A percentile compares a stretch with the other conserved stretches of the same genome.
phyloP scores from a whole-genome alignment of 2,888 invertebrate species.

The Orgyia antiqua region DNA sequence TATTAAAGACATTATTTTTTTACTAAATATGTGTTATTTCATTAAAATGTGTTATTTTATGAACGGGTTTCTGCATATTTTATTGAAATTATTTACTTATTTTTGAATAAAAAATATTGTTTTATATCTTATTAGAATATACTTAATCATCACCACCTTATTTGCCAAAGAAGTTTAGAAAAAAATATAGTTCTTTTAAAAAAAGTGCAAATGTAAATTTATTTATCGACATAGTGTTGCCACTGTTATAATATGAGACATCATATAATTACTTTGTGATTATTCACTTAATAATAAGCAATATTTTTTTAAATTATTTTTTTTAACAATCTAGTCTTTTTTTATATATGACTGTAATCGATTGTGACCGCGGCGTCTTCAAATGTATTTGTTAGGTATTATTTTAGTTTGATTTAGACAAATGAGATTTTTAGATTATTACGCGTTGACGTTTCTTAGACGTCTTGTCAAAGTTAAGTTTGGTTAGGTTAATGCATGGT shows the following conservation, averaged over 20 bases:
- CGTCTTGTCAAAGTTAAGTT: conserved; percentile 5
- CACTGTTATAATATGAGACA: conserved; percentile 17
- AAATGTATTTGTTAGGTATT: conserved; percentile 25
- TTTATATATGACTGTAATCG: conserved; percentile 54
- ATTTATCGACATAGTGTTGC: conserved; percentile 13
- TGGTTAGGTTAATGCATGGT: conserved; percentile 2
- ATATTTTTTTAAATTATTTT: conserved; percentile 35
- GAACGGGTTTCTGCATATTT: no score
- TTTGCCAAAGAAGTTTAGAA: no score
- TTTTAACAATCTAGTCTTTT: conserved; percentile 72
- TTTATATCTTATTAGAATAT: no score
- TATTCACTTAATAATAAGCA: conserved; percentile 33
- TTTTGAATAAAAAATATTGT: no score
- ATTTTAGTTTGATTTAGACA: conserved; percentile 25
- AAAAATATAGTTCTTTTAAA: no score
- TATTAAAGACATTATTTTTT: no score
- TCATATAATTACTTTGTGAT: conserved; percentile 32
- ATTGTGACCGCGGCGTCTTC: conserved; percentile 40
- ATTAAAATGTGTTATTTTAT: no score
- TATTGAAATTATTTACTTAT: no score
- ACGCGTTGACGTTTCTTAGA: conserved; percentile 9
- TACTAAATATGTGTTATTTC: no score
- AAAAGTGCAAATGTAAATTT: conserved; percentile 1
- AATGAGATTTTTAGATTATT: conserved; percentile 31
- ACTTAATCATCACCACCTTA: no score